Base-by-base conservation (phyloP, 1,140 invertebrate species). In the Eumeta japonica region DNA sequence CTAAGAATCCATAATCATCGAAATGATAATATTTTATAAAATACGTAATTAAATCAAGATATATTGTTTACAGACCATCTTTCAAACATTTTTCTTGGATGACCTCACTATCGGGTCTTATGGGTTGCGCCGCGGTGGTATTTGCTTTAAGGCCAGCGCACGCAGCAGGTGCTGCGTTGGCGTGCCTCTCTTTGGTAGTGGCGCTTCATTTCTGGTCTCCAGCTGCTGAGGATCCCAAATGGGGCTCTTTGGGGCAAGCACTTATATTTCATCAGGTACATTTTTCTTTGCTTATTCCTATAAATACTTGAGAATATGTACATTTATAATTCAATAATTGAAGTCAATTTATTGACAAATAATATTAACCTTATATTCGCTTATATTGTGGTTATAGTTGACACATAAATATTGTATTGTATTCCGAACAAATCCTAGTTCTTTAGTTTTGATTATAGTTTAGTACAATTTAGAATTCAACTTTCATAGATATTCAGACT, bases 181-280 rank as follows among this genome's bases (percentile, higher is more conserved):
- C 95, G 3, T 94, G 92, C 64, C 74, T 94, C 29, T 64, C 90
- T 20, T 73, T 98, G 14, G 84, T 97, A 11, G 84, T 96, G 31
- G 80, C 88, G 2, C 75, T 98, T 24, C 94, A 98, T 76, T 74
- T 97, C n/a, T 88, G 95, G 56, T 94, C 94, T 0, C 91, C 96
- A 1, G 87, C 88, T 18, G 90, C 90, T 14, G 74, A 75, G 1
- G 73, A 76, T 16, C 79, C 80, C 7, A 82, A 86, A 33, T 99
- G 97, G 95, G 97, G 97, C 10, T 97, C 93, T 30, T 97, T 99
- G 50, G 95, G 92, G 31, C 97, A 99, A 78, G 97, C 97, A 10
- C 80, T 99, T 3, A 98, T 99, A 58, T 99, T 99, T 70, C 97
- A 99, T 66, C 97, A 99, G 83, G 89, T 65, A 3, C 98, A 98